Base-by-base conservation (phyloP, 92 coral and sea anemone genomes). In the Metridium senile region DNA sequence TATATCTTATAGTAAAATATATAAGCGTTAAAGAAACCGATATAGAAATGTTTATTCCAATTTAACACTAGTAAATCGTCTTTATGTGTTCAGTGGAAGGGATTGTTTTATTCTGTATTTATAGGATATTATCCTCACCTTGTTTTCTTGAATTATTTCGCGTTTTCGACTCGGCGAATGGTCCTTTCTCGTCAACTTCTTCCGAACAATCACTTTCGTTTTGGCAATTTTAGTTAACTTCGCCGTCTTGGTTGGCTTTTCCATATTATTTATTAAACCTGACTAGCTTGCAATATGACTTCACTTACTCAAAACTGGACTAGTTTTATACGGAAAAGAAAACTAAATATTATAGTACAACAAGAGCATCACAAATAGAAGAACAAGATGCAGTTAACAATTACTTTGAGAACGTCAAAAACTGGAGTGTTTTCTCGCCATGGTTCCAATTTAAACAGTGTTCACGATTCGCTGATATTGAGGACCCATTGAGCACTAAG, bases 131-230 rank as follows among this genome's bases (percentile, higher is more conserved):
- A n/a, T 4, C 49, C 49, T 39, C 13, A 39, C 49, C 49, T 39
- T 13, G 13, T 4, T 4, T 43, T 54, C 21, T 54, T 2, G 21
- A 19, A 19, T 20, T 54, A 9, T 20, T 6, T 59, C 65, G 0
- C 26, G 65, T 59, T 16, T 59, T 59, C 26, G 22, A 8, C 16
- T 4, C n/a, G 65, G 28, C 1, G 65, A 39, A 39, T 39, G 29
- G 32, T 59, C 31, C 31, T 70, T 46, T 32, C 46, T 70, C 3
- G 26, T 34, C n/a, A 72, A 43, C n/a, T 56, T 72, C 45, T 56
- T 72, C 13, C 76, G 34, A 11, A 72, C 76, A 17, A 72, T 72
- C 8, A 72, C 9, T 54, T 72, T 72, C 16, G 76, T 72, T 26
- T 33, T 72, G 1, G 20, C 76, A 19, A 72, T 35, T 72, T 56